These are phyloP conservation scores for Lithodes maja DNA, from an alignment of 2,888 invertebrate genomes.

Conservation along the genomic window DNA sequence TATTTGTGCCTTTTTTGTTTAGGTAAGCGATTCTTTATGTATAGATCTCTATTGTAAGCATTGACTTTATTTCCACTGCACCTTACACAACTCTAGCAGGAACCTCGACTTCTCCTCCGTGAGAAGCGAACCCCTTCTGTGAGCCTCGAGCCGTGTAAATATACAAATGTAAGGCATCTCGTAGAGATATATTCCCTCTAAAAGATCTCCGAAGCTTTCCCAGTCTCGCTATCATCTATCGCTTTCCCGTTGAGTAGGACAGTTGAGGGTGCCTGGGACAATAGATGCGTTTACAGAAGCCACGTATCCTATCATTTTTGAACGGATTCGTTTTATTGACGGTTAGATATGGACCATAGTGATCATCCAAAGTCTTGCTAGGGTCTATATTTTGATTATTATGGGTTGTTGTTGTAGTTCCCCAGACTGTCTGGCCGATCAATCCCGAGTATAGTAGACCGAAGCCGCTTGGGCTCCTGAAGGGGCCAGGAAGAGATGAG, in stretches of 20 bases:
- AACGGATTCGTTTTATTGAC: too few species aligned
- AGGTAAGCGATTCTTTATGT: conserved; percentile 13
- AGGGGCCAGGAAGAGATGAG: too few species aligned
- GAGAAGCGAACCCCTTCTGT: conserved; percentile 49
- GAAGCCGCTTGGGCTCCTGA: too few species aligned
- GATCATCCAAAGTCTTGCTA: too few species aligned
- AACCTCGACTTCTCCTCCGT: conserved; percentile 50
- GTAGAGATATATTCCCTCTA: neutral
- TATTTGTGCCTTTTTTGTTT: neutral
- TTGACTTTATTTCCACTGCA: conserved; percentile 3
- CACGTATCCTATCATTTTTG: too few species aligned
- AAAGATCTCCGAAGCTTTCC: neutral
- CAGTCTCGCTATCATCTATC: neutral
- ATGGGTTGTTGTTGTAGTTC: too few species aligned
- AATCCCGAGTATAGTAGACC: too few species aligned
- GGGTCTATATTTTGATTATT: too few species aligned
- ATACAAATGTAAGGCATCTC: conserved; percentile 17
- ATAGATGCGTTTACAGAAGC: too few species aligned
- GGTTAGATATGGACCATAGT: too few species aligned
- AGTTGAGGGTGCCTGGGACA: too few species aligned
- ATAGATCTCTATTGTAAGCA: neutral
- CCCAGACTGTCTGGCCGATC: too few species aligned
- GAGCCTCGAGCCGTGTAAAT: conserved; percentile 40
- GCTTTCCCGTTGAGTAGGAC: neutral
- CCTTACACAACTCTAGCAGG: conserved; percentile 43